Conservation (phyloP, 2,888 invertebrate species). For the Tinea trinotella region DNA sequence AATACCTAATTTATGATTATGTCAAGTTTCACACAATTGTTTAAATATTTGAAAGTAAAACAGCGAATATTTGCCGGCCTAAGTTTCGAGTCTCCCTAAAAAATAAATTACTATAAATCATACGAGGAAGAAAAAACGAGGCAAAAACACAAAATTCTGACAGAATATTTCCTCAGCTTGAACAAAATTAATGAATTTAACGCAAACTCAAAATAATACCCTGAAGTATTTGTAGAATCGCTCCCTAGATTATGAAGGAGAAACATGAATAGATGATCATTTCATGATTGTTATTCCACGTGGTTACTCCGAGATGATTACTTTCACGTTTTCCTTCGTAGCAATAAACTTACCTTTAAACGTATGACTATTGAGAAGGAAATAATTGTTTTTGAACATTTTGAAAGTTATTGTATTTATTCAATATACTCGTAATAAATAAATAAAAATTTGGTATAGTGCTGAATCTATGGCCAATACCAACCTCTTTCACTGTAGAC, state of each 20-base stretch:
- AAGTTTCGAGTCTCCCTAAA: neutral
- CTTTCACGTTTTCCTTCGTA: neutral
- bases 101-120: conserved; percentile 13
- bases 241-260: conserved; percentile 6
- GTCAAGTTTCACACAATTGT: neutral
- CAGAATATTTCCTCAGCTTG: conserved; percentile 12
- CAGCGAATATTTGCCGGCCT: neutral
- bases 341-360: neutral
- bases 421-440: too few relatives aligned
- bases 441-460: too few relatives aligned
- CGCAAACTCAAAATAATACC: conserved; percentile 10
- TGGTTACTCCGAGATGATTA: conserved; percentile 9
- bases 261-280: conserved; percentile 13
- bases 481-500: too few relatives aligned
- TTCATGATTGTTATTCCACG: conserved; percentile 10
- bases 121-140: neutral
- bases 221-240: neutral
- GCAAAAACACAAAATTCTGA: conserved; percentile 9
- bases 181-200: conserved; percentile 13
- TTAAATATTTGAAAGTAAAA: neutral
- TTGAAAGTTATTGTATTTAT: too few relatives aligned
- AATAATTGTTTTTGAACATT: too few relatives aligned
- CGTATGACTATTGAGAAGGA: too few relatives aligned
- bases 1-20: too few relatives aligned
- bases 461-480: too few relatives aligned